A percentile compares a stretch with the other conserved stretches of the same genome.
phyloP scores from a whole-genome alignment of 2,888 invertebrate genomes.

The Harpagoxenus sublaevis region DNA sequence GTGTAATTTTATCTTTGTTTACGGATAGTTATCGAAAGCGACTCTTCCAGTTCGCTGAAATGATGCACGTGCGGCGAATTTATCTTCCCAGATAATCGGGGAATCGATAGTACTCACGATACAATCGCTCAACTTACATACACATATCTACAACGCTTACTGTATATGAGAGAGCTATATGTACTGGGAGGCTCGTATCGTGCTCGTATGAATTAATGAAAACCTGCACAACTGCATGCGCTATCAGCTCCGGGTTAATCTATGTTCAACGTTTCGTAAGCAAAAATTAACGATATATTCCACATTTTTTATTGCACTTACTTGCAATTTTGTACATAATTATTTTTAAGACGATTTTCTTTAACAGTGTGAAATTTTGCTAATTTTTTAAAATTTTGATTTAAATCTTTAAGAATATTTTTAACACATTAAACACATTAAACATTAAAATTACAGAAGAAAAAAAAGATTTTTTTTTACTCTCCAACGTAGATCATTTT shows the following conservation, averaged over 20 bases:
- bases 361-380: too few relatives aligned
- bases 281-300: not conserved
- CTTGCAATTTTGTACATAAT: too few relatives aligned
- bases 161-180: not conserved
- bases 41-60: constrained; percentile 10
- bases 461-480: not conserved
- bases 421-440: not conserved
- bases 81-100: constrained; percentile 36
- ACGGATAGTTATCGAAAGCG: not conserved
- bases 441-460: too few relatives aligned
- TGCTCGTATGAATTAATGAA: constrained; percentile 47
- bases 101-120: constrained; percentile 20
- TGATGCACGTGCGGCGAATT: constrained; percentile 9
- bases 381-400: too few relatives aligned
- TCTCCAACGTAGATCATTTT: not conserved
- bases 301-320: not conserved
- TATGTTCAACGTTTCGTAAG: not conserved
- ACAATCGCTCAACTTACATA: not conserved
- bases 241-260: too few relatives aligned
- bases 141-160: not conserved
- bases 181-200: too few relatives aligned
- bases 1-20: not conserved
- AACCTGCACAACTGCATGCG: not conserved
- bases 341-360: too few relatives aligned
- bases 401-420: not conserved